phyloP scores from a whole-genome alignment of 1,140 invertebrate species.

The Drosophila varians region DNA sequence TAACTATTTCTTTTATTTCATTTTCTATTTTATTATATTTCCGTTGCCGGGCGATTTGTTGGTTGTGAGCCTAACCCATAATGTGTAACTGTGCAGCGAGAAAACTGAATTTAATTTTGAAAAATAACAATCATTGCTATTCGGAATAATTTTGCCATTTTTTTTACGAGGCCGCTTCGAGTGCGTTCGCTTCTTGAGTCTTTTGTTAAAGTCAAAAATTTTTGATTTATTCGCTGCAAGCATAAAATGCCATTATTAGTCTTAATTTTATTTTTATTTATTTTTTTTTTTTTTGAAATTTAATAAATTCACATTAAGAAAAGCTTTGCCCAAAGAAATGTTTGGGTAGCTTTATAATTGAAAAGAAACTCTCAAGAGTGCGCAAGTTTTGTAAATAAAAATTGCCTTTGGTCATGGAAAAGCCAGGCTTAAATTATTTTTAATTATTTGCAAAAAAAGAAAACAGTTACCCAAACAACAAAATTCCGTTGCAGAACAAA shows the following conservation, averaged over 20 bases:
- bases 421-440: no score
- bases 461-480: not conserved
- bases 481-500: not conserved
- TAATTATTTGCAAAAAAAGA: no score
- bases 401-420: not conserved
- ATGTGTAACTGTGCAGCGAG: slow-evolving; percentile 17
- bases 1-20: slow-evolving; percentile 30
- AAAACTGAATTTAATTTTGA: slow-evolving; percentile 31
- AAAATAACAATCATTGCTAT: slow-evolving; percentile 30
- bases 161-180: slow-evolving; percentile 20
- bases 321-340: no score
- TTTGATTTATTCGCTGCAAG: slow-evolving; percentile 61
- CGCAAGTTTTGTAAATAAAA: not conserved
- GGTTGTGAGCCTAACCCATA: slow-evolving; percentile 40
- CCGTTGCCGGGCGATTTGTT: slow-evolving; percentile 53
- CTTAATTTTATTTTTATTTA: slow-evolving; percentile 3
- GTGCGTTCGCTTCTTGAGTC: slow-evolving; percentile 64
- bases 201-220: slow-evolving; percentile 52
- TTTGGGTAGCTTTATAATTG: no score
- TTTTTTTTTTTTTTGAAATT: not conserved
- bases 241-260: slow-evolving; percentile 60
- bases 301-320: not conserved
- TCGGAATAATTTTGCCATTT: slow-evolving; percentile 47
- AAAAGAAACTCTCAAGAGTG: not conserved
- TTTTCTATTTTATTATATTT: slow-evolving; percentile 38